Conservation (phyloP, 2,888 invertebrate genomes). For the Thera obeliscata region DNA sequence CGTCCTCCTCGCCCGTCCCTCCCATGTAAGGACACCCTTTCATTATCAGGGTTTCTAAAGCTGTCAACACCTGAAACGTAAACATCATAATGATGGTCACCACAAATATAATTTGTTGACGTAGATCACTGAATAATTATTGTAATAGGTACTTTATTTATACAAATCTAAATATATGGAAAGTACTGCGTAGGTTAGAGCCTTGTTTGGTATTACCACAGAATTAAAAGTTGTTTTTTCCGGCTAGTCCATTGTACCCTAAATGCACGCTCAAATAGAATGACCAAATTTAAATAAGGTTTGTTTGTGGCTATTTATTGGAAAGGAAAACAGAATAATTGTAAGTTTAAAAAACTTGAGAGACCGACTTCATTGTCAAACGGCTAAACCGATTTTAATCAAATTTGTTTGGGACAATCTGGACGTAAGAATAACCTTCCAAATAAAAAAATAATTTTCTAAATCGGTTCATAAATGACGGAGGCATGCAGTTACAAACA, state of each 20-base stretch:
- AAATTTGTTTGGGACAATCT: no score
- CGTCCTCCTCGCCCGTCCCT: constrained; percentile 66
- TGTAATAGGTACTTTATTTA: neutral
- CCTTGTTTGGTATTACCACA: neutral
- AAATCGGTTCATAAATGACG: no score
- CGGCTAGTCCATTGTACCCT: constrained; percentile 3
- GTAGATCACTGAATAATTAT: neutral
- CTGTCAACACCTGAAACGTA: constrained; percentile 63
- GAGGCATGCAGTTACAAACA: no score
- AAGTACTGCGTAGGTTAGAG: neutral
- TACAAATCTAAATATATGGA: neutral
- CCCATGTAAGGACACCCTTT: constrained; percentile 84
- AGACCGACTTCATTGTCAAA: no score
- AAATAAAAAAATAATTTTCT: no score
- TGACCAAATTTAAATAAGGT: neutral
- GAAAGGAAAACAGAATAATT: neutral
- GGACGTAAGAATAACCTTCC: no score
- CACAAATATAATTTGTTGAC: neutral
- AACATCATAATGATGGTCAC: neutral
- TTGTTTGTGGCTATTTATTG: neutral
- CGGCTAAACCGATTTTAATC: no score
- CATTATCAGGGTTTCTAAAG: constrained; percentile 79
- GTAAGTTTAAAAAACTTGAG: no score
- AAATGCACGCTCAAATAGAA: neutral
- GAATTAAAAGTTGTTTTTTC: constrained; percentile 3